Conservation (phyloP, 2,797 vertebrate genomes). For the Micropoecilia bifurca region DNA sequence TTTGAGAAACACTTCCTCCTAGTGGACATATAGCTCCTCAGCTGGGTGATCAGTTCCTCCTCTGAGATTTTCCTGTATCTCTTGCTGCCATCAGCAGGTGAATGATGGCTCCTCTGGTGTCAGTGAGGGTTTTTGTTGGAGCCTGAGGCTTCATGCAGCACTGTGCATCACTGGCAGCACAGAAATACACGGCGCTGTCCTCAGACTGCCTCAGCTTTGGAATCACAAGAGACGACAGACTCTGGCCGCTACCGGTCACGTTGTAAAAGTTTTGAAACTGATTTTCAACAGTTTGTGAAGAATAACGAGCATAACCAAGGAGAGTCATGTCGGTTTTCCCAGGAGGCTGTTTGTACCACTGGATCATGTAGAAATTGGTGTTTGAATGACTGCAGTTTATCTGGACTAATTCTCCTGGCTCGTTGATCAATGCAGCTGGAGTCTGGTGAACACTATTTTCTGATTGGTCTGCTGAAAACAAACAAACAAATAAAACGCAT, state of each 20-base stretch:
- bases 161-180: slow-evolving; percentile 31
- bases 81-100: slow-evolving; percentile 11
- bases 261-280: slow-evolving; percentile 16
- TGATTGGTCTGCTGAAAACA: slow-evolving; percentile 27
- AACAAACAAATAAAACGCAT: background rate
- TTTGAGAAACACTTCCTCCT: slow-evolving; percentile 20
- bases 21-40: slow-evolving; percentile 21
- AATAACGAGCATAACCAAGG: slow-evolving; percentile 16
- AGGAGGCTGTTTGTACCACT: slow-evolving; percentile 38
- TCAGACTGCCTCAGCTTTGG: slow-evolving; percentile 4
- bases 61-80: slow-evolving; percentile 22
- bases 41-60: slow-evolving; percentile 3
- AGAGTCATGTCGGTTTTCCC: slow-evolving; percentile 29
- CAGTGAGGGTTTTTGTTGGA: slow-evolving; percentile 36
- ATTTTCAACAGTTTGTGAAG: background rate
- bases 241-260: slow-evolving; percentile 30
- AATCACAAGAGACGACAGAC: slow-evolving; percentile 26
- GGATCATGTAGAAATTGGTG: slow-evolving; percentile 30
- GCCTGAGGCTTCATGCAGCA: background rate
- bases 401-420: background rate
- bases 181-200: slow-evolving; percentile 28
- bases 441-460: slow-evolving; percentile 40
- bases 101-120: background rate
- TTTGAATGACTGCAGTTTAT: slow-evolving; percentile 48
- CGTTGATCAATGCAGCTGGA: slow-evolving; percentile 29